Evolutionary conservation across 2,797 vertebrate genomes (phyloP), one percentile per base, ranked within the genome.

Genomic region (Sebastes itinus): DNA sequence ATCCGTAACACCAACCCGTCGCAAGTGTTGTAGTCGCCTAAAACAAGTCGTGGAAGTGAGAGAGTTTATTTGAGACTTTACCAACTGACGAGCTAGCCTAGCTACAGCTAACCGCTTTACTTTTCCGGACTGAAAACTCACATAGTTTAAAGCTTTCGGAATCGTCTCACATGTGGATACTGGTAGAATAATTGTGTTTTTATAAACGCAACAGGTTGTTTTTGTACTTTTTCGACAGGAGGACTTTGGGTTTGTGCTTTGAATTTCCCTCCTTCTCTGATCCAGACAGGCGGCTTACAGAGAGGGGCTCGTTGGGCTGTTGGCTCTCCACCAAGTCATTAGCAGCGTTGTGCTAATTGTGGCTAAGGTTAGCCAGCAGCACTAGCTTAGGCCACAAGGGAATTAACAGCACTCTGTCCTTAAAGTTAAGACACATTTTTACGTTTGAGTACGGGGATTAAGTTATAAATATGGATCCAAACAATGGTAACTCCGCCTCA

Each of bases 211-310:
- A 77, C 86, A 60, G 81, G 78, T 67, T 56, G 64, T 65, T 66
- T 80, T 78, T 7, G 20, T 73, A 72, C 81, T 85, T 79, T 79
- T 65, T 78, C 61, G 18, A 8, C 5, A 23, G 20, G 12, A 33
- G 55, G 56, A 86, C 78, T 82, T 79, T 12, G 60, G 16, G 69
- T 32, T 28, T 87, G 72, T 67, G 85, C 92, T 95, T 96, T 96
- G 93, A 96, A 96, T 95, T 96, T 96, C 95, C 96, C 95, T 96
- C 95, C 95, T 71, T 93, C 76, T 28, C 75, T 58, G 67, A 83
- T 25, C 81, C 62, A 63, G 66, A 80, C 78, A 46, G 80, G 73
- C 72, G 77, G 88, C 38, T 89, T 75, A 16, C 38, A 72, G 85
- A 68, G 28, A 69, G 69, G 75, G 84, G 72, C 20, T 87, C 78